Base-by-base conservation (phyloP, 1,140 invertebrate genomes). In the Chrysopa pallens region DNA sequence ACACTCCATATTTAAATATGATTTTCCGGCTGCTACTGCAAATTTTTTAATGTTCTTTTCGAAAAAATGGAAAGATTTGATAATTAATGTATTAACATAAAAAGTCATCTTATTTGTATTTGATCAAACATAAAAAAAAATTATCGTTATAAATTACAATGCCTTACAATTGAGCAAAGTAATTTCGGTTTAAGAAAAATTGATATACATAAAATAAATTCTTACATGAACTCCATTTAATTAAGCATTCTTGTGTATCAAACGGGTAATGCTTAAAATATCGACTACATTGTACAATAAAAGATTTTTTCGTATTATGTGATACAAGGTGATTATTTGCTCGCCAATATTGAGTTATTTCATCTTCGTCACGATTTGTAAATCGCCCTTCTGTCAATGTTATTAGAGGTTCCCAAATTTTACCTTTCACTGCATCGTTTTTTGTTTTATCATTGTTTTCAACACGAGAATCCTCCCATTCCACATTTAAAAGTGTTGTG, bases 211-310 rank as follows among this genome's bases (percentile, higher is more conserved):
- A n/a, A n/a, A n/a, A 15, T 8, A 14, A 12, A 33, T 41, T 38
- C 45, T 49, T 47, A 52, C 51, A 52, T 35, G 47, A 46, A 27
- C 51, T 49, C 43, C 49, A 49, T 45, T 52, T 50, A 3, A 52
- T 33, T 36, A 45, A 29, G 36, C 51, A 52, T 13, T 46, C 40
- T 44, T 51, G 51, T 33, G 35, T 40, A 44, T 51, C 51, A 36
- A 50, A 52, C 2, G 51, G 51, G 44, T 49, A 46, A 27, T 49
- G 23, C 12, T 11, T 43, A 11, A 46, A 46, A 42, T 49, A 52
- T 8, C 17, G 35, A 4, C 8, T 33, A 33, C 31, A 12, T 33
- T 23, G 17, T 23, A 23, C 17, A 23, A 23, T 23, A 23, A 23
- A 23, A 15, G 15, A 40, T 27, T 33, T 40, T 5, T 50, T 17